phyloP scores from a whole-genome alignment of 2,888 invertebrate species.

The Villa cingulata region DNA sequence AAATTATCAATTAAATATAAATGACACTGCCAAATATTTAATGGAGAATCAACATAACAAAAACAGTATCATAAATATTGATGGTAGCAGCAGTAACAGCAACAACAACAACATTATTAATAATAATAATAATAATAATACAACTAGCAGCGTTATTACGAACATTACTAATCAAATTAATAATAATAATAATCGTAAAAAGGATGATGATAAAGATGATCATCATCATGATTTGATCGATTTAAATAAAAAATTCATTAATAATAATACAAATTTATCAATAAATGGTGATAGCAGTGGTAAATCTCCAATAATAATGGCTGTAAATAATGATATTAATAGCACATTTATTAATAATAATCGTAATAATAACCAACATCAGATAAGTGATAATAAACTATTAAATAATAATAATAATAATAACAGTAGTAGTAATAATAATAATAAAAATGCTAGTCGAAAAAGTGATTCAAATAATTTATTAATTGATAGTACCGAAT shows the following conservation, averaged over 20 bases:
- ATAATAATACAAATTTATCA: neutral
- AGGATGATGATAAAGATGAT: neutral
- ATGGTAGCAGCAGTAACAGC: too few relatives aligned
- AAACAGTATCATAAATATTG: too few relatives aligned
- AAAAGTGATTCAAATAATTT: constrained; percentile 5
- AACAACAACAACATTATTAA: too few relatives aligned
- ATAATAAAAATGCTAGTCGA: constrained; percentile 4
- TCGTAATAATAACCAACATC: constrained; percentile 3
- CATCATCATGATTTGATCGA: constrained; percentile 14
- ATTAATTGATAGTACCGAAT: neutral
- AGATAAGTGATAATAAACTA: constrained; percentile 13
- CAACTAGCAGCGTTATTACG: too few relatives aligned
- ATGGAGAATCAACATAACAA: constrained; percentile 9
- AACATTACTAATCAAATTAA: too few relatives aligned
- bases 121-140: too few relatives aligned
- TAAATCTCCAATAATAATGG: constrained; percentile 1
- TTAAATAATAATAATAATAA: neutral
- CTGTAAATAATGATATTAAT: constrained; percentile 3
- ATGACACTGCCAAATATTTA: constrained; percentile 19
- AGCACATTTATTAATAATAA: constrained; percentile 4
- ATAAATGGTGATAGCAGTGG: neutral
- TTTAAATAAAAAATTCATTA: constrained; percentile 12
- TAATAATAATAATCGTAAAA: constrained; percentile 7
- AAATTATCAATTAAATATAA: constrained; percentile 13
- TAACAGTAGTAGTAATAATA: constrained; percentile 1